Evolutionary conservation across 2,797 vertebrate genomes (phyloP).

Genomic region (Macrochelys suwanniensis): DNA sequence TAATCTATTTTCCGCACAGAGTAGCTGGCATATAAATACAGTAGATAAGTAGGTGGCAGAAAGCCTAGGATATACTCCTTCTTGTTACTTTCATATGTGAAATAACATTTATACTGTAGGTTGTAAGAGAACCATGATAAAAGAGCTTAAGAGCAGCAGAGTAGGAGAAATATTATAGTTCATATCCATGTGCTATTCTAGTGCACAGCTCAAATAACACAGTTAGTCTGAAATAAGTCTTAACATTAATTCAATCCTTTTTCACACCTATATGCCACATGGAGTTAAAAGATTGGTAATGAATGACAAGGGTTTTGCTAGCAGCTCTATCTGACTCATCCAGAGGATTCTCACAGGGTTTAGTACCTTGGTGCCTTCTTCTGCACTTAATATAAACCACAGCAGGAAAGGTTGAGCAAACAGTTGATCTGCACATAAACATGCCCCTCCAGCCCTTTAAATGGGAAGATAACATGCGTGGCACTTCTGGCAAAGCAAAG

Average conservation of each 20-base stretch:
- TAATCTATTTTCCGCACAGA: slow-evolving; percentile 20
- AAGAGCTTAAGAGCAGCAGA: not conserved
- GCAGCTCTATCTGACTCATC: slow-evolving; percentile 59
- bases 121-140: slow-evolving; percentile 11
- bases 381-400: slow-evolving; percentile 55
- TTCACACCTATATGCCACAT: slow-evolving; percentile 35
- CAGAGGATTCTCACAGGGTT: slow-evolving; percentile 45
- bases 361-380: slow-evolving; percentile 47
- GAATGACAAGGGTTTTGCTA: slow-evolving; percentile 6
- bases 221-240: not conserved
- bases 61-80: not conserved
- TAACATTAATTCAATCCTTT: slow-evolving; percentile 37
- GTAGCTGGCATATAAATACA: not conserved
- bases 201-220: slow-evolving; percentile 6
- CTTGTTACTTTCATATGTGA: not conserved
- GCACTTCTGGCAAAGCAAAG: not conserved
- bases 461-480: slow-evolving; percentile 19
- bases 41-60: not conserved
- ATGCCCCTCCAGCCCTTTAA: not conserved
- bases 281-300: slow-evolving; percentile 34
- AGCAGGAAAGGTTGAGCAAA: slow-evolving; percentile 50
- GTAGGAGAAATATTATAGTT: not conserved
- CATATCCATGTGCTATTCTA: not conserved
- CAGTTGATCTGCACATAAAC: slow-evolving; percentile 1
- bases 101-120: not conserved